Conservation (phyloP, 1,140 invertebrate species). For the Cotesia typhae region DNA sequence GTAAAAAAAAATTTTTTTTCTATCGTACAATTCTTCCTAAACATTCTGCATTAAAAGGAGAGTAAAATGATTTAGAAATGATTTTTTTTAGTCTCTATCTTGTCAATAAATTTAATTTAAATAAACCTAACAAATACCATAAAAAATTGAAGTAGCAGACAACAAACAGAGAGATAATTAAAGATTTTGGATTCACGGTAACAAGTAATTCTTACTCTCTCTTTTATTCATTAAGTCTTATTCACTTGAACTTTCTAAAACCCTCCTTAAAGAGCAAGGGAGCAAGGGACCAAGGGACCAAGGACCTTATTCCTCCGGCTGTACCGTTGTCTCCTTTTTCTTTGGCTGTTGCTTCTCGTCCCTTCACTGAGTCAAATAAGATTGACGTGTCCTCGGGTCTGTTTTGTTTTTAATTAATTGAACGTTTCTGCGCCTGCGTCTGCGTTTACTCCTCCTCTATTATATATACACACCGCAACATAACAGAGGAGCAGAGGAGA, state of each 20-base stretch:
- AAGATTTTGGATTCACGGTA: constrained; percentile 52
- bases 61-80: no score
- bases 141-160: background rate
- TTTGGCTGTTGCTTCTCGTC: constrained; percentile 21
- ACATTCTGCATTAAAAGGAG: no score
- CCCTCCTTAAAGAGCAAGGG: background rate
- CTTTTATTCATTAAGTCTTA: constrained; percentile 5
- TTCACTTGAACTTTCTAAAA: no score
- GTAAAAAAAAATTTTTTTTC: no score
- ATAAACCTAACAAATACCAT: no score
- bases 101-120: no score
- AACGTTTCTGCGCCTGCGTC: constrained; percentile 47
- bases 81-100: no score
- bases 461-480: constrained; percentile 33
- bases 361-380: constrained; percentile 53
- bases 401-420: constrained; percentile 63
- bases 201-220: constrained; percentile 49
- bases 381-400: constrained; percentile 58
- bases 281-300: background rate
- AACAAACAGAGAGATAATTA: constrained; percentile 58
- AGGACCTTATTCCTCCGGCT: constrained; percentile 15
- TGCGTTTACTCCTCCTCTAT: constrained; percentile 3
- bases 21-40: no score
- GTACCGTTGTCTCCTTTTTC: background rate
- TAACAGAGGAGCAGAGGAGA: background rate